Base-by-base conservation (phyloP, 1,140 invertebrate genomes). In the Globodera rostochiensis region DNA sequence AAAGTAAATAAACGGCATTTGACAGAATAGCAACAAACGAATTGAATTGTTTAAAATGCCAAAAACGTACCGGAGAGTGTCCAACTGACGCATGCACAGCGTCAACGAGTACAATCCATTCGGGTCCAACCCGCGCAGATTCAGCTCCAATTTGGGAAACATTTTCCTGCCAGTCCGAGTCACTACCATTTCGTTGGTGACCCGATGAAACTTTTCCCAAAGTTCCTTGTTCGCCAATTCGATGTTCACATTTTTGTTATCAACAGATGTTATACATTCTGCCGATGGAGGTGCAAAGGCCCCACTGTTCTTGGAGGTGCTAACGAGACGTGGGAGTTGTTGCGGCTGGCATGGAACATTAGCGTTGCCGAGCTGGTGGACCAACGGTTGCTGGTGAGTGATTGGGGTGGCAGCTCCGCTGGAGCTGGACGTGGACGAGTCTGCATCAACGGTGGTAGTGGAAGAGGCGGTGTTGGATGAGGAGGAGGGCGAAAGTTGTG, bases 111-210 rank as follows among this genome's bases (percentile, higher is more conserved):
- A 84, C 69, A 80, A 21, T 21, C 64, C 11, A 21, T 80, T 73
- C 36, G 83, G 83, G 21, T 84, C 77, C 46, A 84, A 25, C n/a
- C 83, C 83, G 53, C 74, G 25, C 25, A 85, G 36, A 11, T 69
- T 11, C 25, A 85, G 69, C 71, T 84, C 83, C 49, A 84, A 64
- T 60, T 84, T 84, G 3, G 83, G 83, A 57, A 84, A 84, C 84
- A 84, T 84, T 75, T 84, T 84, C 25, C 83, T 86, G 50, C 80
- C 81, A 4, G 57, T 49, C 66, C 50, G 81, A 13, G 64, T 83
- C 15, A 83, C 81, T 36, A 83, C 82, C 82, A 83, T 83, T 66
- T 83, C 82, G 69, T 83, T 83, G 7, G 64, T 84, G 49, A 83
- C 15, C 49, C 49, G 67, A 45, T 84, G 76, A 60, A 83, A 83